Conservation (phyloP, 1,140 invertebrate species). For the Cydia pomonella region DNA sequence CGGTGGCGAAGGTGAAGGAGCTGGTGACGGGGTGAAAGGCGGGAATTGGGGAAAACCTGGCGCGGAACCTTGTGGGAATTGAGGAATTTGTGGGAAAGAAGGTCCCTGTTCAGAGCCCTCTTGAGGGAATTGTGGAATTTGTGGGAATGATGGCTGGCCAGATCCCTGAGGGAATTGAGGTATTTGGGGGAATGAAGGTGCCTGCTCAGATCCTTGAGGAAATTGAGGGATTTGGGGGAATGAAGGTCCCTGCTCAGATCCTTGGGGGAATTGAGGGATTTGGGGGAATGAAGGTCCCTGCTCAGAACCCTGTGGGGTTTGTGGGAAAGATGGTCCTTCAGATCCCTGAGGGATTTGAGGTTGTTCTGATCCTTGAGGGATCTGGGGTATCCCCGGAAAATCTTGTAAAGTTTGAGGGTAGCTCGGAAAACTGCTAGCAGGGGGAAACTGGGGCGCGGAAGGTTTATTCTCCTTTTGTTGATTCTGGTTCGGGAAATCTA, state of each 20-base stretch:
- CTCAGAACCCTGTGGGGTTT: constrained; percentile 23
- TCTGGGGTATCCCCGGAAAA: constrained; percentile 37
- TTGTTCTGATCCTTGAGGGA: constrained; percentile 8
- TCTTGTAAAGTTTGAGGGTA: constrained; percentile 42
- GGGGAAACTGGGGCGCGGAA: constrained; percentile 15
- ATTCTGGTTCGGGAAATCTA: constrained; percentile 53
- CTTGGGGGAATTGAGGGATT: constrained; percentile 37
- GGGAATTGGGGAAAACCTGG: constrained; percentile 35
- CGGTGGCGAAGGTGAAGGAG: constrained; percentile 41
- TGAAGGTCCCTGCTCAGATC: constrained; percentile 20
- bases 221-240: constrained; percentile 37
- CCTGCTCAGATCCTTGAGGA: constrained; percentile 27
- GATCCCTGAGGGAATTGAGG: constrained; percentile 37
- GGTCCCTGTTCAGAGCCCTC: not conserved
- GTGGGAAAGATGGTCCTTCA: constrained; percentile 32
- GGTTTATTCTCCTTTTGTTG: constrained; percentile 36
- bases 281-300: constrained; percentile 39
- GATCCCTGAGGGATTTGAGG: constrained; percentile 25
- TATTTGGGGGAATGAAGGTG: constrained; percentile 42
- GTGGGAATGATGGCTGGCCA: constrained; percentile 36
- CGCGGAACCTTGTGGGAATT: constrained; percentile 33
- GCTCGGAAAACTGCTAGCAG: constrained; percentile 32
- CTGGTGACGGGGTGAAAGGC: constrained; percentile 33
- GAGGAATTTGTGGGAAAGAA: constrained; percentile 33
- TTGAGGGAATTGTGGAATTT: constrained; percentile 43